phyloP scores from a whole-genome alignment of 2,113 vertebrate genomes.

The Grallaria varia region DNA sequence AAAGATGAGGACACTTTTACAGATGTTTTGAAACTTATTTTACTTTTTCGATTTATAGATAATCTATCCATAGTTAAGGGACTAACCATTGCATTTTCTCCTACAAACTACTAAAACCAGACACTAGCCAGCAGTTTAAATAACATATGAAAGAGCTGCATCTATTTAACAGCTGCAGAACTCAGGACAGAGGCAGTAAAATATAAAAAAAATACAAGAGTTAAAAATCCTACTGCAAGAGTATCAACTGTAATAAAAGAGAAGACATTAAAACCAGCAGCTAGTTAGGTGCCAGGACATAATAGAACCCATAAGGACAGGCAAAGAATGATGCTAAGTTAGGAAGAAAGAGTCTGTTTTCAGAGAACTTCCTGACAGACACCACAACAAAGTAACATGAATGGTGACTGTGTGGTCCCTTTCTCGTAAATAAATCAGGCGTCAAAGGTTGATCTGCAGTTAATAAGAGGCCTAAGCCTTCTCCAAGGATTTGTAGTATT shows the following conservation, averaged over 20 bases:
- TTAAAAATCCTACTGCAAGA: conserved; percentile 69
- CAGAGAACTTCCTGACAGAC: conserved; percentile 63
- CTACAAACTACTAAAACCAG: conserved; percentile 36
- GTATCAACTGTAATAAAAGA: conserved; percentile 66
- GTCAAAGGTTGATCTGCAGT: conserved; percentile 51
- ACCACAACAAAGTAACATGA: conserved; percentile 65
- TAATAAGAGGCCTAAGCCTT: conserved; percentile 78
- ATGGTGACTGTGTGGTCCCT: conserved; percentile 65
- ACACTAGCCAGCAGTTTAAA: conserved; percentile 31
- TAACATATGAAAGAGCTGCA: conserved; percentile 24
- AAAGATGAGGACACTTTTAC: conserved; percentile 38
- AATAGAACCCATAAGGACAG: conserved; percentile 69
- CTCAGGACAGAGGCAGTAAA: conserved; percentile 64
- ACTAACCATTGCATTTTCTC: conserved; percentile 28
- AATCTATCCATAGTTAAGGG: conserved; percentile 9
- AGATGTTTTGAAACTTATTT: conserved; percentile 26
- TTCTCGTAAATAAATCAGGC: conserved; percentile 42
- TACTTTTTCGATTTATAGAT: conserved; percentile 14
- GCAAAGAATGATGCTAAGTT: conserved; percentile 60
- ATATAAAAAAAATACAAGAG: conserved; percentile 60
- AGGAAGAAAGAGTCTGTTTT: conserved; percentile 62
- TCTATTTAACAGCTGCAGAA: conserved; percentile 51
- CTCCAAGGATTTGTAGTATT: conserved; percentile 94
- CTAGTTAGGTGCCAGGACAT: conserved; percentile 66
- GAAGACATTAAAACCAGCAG: conserved; percentile 71